Evolutionary conservation across 2,113 vertebrate species (phyloP).

Genomic region (Phylloscopus trochiloides): DNA sequence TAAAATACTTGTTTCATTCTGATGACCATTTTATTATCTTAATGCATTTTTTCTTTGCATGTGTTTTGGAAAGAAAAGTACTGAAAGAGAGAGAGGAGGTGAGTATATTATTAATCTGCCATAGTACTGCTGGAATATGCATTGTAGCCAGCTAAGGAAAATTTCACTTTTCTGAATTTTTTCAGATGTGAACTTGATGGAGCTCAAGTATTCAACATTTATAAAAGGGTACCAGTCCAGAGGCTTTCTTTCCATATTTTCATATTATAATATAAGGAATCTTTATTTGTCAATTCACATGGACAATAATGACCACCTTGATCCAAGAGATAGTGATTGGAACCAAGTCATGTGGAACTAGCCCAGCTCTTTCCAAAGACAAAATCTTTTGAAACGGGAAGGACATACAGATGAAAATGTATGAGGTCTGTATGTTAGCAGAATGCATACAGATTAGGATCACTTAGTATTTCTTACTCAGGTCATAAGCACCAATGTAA

Average conservation of each 20-base stretch:
- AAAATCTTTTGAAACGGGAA: background rate
- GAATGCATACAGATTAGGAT: background rate
- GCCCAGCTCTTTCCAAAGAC: background rate
- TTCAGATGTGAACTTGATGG: background rate
- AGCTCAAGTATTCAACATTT: background rate
- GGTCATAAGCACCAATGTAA: background rate
- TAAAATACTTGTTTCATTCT: background rate
- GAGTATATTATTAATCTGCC: background rate
- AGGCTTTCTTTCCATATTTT: background rate
- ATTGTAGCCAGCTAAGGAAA: background rate
- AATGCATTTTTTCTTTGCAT: background rate
- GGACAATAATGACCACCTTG: background rate
- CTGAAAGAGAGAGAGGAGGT: background rate
- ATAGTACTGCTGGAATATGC: background rate
- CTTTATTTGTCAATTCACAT: background rate
- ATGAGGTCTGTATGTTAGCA: background rate
- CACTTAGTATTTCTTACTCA: background rate
- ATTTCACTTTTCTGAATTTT: background rate
- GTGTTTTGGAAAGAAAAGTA: background rate
- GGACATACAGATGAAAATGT: background rate
- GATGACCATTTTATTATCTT: background rate
- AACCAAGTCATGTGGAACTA: background rate
- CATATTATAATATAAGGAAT: background rate
- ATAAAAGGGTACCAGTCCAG: background rate
- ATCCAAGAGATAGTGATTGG: background rate